Percentiles rank a stretch among this genome's conserved stretches.
Conservation (phyloP, 64 coral and sea anemone genomes). For the Platygyra sinensis region DNA sequence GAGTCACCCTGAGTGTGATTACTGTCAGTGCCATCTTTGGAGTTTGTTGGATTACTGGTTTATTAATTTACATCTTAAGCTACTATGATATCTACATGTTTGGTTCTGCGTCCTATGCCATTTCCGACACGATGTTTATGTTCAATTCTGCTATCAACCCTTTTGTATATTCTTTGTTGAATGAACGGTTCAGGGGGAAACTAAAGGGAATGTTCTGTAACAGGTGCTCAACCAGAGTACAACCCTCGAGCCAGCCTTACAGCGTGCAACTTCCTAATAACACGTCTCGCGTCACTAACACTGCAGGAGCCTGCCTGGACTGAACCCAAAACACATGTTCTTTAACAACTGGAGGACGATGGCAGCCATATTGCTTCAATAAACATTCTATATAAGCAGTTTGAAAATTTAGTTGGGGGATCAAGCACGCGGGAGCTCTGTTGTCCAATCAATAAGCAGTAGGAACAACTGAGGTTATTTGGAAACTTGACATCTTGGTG, state of each 20-base stretch:
- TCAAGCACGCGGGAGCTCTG: too few species aligned
- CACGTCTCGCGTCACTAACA: not conserved
- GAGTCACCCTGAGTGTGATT: slow-evolving; percentile 61
- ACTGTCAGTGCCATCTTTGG: slow-evolving; percentile 44
- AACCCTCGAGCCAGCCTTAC: not conserved
- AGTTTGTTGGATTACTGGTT: slow-evolving; percentile 35
- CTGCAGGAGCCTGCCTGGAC: not conserved
- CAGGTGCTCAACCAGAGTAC: not conserved
- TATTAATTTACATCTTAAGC: slow-evolving; percentile 4
- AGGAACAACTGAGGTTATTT: too few species aligned
- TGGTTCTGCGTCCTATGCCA: not conserved
- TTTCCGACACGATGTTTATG: slow-evolving; percentile 37
- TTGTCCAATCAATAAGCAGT: too few species aligned
- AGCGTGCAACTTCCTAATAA: not conserved
- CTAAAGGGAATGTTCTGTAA: not conserved
- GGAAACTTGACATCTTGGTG: too few species aligned
- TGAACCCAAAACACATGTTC: not conserved
- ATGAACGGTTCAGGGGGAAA: slow-evolving; percentile 22
- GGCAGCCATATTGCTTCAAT: too few species aligned
- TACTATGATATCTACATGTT: slow-evolving; percentile 1
- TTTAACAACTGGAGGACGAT: not conserved
- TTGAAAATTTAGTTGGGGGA: too few species aligned
- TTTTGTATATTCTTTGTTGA: slow-evolving; percentile 38
- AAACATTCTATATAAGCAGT: too few species aligned
- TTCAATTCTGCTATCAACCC: slow-evolving; percentile 48